Base-by-base conservation (phyloP, 2,888 invertebrate genomes). In the Prenolepis imparis region DNA sequence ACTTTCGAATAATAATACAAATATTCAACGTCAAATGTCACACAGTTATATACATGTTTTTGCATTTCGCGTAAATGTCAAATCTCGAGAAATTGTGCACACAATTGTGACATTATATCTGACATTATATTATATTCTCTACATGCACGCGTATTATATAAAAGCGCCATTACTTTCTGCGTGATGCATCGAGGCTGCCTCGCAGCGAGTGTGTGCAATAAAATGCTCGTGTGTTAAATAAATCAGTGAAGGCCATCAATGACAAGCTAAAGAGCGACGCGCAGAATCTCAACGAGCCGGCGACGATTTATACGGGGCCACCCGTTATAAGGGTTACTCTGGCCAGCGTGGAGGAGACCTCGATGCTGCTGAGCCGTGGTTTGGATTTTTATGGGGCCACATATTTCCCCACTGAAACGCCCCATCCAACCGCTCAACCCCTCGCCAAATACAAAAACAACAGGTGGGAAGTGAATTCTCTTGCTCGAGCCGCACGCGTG, bases 371-470 rank as follows among this genome's bases (percentile, higher is more conserved):
- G 82, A 98, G 98, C 95, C 97, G 97, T 92, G 98, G 98, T 0
- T 95, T 98, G 83, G 98, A 98, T 95, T 98, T 98, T 95, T 98
- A 98, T 93, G 98, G 98, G 28, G 98, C 98, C 64, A 98, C 98
- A 36, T 98, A 97, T 95, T 98, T 98, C 95, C 98, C 98, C 70
- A 97, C 98, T 4, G 98, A 98, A 94, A 96, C 97, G 87, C 96
- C 97, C 44, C 96, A 96, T 83, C 96, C 96, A 90, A 96, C 96
- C 68, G 96, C 96, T 86, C 93, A 93, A 85, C 91, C 93, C 67
- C 90, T 94, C 70, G 91, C 93, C 52, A 94, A 94, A 89, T 93
- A 93, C 90, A 94, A 94, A 93, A 94, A 94, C 91, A 94, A 93
- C 93, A 94, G 94, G 94, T 94, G 90, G 89, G 90, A 83, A 85